phyloP scores from a whole-genome alignment of 2,113 vertebrate species.

The Hemicordylus capensis region DNA sequence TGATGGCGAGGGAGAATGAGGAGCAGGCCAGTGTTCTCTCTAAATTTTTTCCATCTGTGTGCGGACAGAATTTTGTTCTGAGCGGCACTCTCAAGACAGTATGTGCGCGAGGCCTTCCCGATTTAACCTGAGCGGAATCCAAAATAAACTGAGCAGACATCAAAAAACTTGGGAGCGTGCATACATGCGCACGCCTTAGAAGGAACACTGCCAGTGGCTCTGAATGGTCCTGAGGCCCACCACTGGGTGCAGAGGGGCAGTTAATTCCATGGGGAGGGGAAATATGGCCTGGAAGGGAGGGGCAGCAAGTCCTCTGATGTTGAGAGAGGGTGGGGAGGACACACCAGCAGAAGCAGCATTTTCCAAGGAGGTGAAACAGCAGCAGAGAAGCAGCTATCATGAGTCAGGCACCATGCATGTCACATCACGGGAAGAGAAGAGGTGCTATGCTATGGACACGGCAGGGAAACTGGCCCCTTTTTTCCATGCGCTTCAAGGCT shows the following conservation, averaged over 20 bases:
- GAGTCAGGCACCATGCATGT: constrained; percentile 65
- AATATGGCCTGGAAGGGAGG: background rate
- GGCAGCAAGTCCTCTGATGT: constrained; percentile 25
- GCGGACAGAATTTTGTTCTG: too few species aligned
- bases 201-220: accelerated
- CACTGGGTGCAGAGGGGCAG: background rate
- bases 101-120: too few species aligned
- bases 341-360: constrained; percentile 45
- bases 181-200: too few species aligned
- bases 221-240: background rate
- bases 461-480: constrained; percentile 35
- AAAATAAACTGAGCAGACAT: too few species aligned
- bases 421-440: constrained; percentile 5
- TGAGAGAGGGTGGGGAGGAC: background rate
- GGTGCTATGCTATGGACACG: constrained; percentile 26
- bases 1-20: background rate
- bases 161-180: too few species aligned
- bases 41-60: too few species aligned
- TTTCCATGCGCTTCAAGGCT: background rate
- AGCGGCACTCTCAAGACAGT: too few species aligned
- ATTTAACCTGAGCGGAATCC: too few species aligned
- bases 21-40: too few species aligned
- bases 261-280: background rate
- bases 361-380: constrained; percentile 32
- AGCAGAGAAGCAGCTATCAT: constrained; percentile 62